Percentiles rank a stretch among this genome's conserved stretches.
Conservation (phyloP, 2,113 vertebrate genomes). For the Ia io region DNA sequence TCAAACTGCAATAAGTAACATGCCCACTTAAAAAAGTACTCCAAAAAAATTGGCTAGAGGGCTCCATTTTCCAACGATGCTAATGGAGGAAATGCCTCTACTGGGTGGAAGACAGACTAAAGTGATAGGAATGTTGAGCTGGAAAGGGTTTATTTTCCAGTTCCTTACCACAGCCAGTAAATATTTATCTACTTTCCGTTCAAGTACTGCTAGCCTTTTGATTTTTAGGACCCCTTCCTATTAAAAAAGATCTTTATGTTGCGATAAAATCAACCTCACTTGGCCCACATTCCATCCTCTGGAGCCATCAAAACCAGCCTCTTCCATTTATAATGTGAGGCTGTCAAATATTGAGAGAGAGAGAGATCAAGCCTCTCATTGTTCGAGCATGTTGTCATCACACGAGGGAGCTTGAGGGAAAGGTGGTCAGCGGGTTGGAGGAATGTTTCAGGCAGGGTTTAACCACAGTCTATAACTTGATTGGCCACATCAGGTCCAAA, state of each 20-base stretch:
- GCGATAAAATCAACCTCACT: neutral
- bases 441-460: neutral
- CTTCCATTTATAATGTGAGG: neutral
- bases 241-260: slow-evolving; percentile 23
- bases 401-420: neutral
- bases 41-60: neutral
- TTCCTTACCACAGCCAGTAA: neutral
- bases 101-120: slow-evolving; percentile 28
- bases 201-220: neutral
- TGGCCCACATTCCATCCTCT: neutral
- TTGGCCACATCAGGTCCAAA: neutral
- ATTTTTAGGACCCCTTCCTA: neutral
- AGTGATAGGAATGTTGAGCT: slow-evolving; percentile 23
- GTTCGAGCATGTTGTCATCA: neutral
- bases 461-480: neutral
- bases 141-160: slow-evolving; percentile 13
- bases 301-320: neutral
- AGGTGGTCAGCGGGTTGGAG: neutral
- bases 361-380: neutral
- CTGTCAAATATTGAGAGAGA: neutral
- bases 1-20: neutral
- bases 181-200: neutral
- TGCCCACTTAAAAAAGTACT: neutral
- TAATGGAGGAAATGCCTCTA: slow-evolving; percentile 15
- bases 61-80: slow-evolving; percentile 12